phyloP scores from a whole-genome alignment of 30 jellyfish, hydroid and myxozoan species.

The Chironex yamaguchii region DNA sequence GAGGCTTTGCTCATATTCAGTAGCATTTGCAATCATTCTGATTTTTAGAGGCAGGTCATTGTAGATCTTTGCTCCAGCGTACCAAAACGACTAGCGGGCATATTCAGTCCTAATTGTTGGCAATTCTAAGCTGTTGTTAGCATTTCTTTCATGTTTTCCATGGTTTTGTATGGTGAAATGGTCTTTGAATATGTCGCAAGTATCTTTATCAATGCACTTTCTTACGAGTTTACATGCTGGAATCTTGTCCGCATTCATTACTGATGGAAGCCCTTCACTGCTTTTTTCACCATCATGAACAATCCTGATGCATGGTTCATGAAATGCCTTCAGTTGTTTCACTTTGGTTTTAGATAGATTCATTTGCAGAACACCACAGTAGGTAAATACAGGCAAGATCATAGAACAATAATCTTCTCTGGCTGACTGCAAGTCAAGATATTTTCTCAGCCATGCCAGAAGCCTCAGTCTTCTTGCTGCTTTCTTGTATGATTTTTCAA shows the following conservation, averaged over 20 bases:
- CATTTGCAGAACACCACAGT: slow-evolving; percentile 77
- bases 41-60: slow-evolving; percentile 64
- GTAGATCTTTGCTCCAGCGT: slow-evolving; percentile 65
- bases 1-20: slow-evolving; percentile 49
- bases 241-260: slow-evolving; percentile 61
- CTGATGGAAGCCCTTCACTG: slow-evolving; percentile 38
- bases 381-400: slow-evolving; percentile 73
- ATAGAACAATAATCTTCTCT: slow-evolving; percentile 59
- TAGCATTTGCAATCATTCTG: slow-evolving; percentile 49
- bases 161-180: slow-evolving; percentile 51
- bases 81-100: slow-evolving; percentile 59
- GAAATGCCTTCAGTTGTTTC: slow-evolving; percentile 65
- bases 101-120: slow-evolving; percentile 49
- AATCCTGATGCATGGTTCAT: slow-evolving; percentile 59
- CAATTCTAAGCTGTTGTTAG: slow-evolving; percentile 42
- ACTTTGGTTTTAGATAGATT: slow-evolving; percentile 65
- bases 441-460: slow-evolving; percentile 70
- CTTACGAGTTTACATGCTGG: slow-evolving; percentile 62
- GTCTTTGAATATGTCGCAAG: slow-evolving; percentile 68
- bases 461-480: slow-evolving; percentile 74
- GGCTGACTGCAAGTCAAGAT: slow-evolving; percentile 63
- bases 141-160: slow-evolving; percentile 64
- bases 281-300: slow-evolving; percentile 59
- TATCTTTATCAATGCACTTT: slow-evolving; percentile 60
- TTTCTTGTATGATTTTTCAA: slow-evolving; percentile 55